Percentiles rank a stretch among this genome's conserved stretches.
Evolutionary conservation across 2,888 invertebrate species (phyloP).

Genomic region (Dryadula phaetusa): DNA sequence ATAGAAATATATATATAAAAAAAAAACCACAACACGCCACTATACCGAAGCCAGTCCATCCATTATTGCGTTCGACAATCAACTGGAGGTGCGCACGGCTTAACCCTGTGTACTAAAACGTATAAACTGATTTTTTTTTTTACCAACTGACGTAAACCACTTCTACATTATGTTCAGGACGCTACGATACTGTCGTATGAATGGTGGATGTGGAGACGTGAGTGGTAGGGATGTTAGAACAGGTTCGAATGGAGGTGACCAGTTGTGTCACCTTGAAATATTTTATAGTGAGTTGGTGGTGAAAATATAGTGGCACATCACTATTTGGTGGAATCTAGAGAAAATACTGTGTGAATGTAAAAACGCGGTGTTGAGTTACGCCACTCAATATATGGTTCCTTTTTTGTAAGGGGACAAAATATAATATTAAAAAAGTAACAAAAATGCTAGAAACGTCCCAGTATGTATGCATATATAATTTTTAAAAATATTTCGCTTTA

Average conservation of each 20-base stretch:
- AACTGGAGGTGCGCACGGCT: not conserved
- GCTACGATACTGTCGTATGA: not conserved
- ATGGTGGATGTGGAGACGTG: not conserved
- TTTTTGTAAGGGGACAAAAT: too few species aligned
- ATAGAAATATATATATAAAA: not conserved
- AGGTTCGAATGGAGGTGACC: not conserved
- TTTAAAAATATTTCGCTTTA: too few species aligned
- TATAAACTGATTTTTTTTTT: not conserved
- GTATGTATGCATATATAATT: too few species aligned
- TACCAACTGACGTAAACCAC: not conserved
- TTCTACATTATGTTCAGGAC: not conserved
- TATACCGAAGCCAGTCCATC: not conserved
- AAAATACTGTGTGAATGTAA: not conserved
- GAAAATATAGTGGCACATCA: too few species aligned
- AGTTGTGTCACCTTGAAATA: not conserved
- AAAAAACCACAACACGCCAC: slow-evolving; percentile 2
- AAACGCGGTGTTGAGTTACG: too few species aligned
- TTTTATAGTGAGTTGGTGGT: not conserved
- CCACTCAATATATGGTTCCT: too few species aligned
- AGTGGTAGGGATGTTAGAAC: not conserved
- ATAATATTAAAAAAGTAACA: too few species aligned
- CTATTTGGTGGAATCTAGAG: too few species aligned
- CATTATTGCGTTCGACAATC: slow-evolving; percentile 6
- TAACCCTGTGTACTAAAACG: not conserved
- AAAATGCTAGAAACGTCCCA: too few species aligned